Evolutionary conservation across 2,797 vertebrate genomes (phyloP), one percentile per base, ranked within the genome.

Genomic region (Anisognathus igniventris): DNA sequence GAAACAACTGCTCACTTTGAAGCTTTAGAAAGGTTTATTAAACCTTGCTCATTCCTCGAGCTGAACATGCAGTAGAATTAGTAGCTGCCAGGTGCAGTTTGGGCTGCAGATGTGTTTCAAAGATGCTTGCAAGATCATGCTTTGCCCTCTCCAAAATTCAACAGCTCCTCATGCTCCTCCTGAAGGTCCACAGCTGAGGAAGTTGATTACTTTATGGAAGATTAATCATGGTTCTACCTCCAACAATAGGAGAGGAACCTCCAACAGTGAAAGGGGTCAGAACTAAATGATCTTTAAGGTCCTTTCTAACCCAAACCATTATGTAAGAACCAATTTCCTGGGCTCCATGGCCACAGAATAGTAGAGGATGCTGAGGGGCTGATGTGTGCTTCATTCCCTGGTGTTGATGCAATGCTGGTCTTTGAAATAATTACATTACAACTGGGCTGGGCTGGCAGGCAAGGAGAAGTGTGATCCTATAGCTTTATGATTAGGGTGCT

Each of bases 331-430:
- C 6, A 33, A 17, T 85, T 85, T 87, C 64, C 44, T 61, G 47
- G 15, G 10, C 23, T 64, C 25, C 0, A 0, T n/a, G 37, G 42
- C 12, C 47, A 51, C 2, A 8, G 60, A 88, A 71, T 31, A 35
- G 20, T 1, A 51, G 47, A 12, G 23, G 17, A 31, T 76, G 33
- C 27, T 60, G 60, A 48, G 82, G 40, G 2, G 0, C 4, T 35
- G 15, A 48, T 10, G 5, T 35, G 33, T 33, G 21, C 37, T 92
- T 79, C 64, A 18, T 87, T 85, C 48, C 24, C 47, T 50, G 48
- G 30, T 48, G 14, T 3, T 35, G 37, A 42, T 40, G 33, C 12
- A 60, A 40, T n/a, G 14, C 6, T 25, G 11, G 3, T 57, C 22
- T 76, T 80, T 71, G 53, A 80, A 95, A 92, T 50, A 71, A 77